Evolutionary conservation across 35 echinoderm and acorn worm species (phyloP).

Genomic region (Nesometra sesokonis): DNA sequence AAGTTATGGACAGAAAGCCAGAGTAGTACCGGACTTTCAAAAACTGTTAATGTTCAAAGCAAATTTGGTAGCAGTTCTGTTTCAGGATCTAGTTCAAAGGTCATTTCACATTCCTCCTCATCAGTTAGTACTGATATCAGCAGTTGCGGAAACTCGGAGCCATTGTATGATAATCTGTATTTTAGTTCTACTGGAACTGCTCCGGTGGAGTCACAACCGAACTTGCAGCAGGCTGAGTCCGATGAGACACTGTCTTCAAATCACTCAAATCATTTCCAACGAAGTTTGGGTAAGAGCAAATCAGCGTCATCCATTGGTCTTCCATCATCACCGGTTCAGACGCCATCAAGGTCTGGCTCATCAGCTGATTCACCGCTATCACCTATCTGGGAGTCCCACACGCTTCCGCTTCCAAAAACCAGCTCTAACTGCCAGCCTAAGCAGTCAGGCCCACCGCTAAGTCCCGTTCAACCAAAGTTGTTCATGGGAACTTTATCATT

Average conservation of each 20-base stretch:
- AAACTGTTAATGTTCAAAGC: background rate
- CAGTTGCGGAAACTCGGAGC: background rate
- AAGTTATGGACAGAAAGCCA: conserved; percentile 42
- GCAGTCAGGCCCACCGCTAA: background rate
- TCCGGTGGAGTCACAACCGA: background rate
- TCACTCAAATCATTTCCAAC: background rate
- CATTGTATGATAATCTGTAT: background rate
- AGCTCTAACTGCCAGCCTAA: background rate
- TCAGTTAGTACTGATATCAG: background rate
- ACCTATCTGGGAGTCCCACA: background rate
- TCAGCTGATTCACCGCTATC: background rate
- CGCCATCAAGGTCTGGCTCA: background rate
- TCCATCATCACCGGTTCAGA: background rate
- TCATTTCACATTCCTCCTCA: background rate
- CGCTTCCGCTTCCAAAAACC: background rate
- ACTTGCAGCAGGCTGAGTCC: background rate
- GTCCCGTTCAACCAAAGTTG: background rate
- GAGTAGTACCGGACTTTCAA: conserved; percentile 21
- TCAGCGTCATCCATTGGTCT: background rate
- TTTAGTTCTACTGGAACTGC: background rate
- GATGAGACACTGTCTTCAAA: background rate
- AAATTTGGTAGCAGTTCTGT: background rate
- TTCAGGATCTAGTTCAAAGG: background rate
- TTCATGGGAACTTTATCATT: background rate
- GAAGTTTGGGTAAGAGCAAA: background rate